phyloP scores from a whole-genome alignment of 2,113 vertebrate species.

The Casuarius casuarius region DNA sequence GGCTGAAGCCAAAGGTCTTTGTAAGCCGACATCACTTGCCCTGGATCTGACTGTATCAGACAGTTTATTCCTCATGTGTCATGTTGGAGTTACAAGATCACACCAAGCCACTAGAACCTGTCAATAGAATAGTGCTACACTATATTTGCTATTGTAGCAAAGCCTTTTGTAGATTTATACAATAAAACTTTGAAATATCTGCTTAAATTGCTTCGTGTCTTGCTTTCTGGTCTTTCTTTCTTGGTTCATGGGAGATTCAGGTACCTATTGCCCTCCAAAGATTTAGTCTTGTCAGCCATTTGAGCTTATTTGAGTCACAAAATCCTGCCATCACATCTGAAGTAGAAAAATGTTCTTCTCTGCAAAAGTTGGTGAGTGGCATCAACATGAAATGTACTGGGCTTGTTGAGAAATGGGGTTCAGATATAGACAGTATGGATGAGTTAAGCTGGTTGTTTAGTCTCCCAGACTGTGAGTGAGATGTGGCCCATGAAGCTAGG shows the following conservation, averaged over 20 bases:
- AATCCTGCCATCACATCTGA: not conserved
- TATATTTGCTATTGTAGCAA: conserved; percentile 61
- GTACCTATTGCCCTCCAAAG: not conserved
- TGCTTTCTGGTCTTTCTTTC: not conserved
- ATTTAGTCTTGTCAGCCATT: not conserved
- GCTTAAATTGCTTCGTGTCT: not conserved
- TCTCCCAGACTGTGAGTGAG: not conserved
- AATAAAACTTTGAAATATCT: conserved; percentile 68
- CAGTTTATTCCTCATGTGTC: conserved; percentile 53
- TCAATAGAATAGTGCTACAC: not conserved
- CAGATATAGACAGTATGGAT: not conserved
- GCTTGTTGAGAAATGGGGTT: not conserved
- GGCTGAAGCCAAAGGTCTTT: conserved; percentile 57
- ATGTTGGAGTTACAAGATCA: conserved; percentile 58
- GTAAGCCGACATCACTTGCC: conserved; percentile 19
- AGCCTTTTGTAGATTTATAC: conserved; percentile 74
- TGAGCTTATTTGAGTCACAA: not conserved
- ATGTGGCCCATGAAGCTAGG: not conserved
- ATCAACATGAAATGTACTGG: not conserved
- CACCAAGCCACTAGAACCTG: conserved; percentile 48
- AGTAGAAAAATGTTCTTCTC: not conserved
- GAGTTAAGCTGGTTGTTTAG: not conserved
- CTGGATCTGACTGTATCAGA: conserved; percentile 10
- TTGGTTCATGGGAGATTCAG: not conserved
- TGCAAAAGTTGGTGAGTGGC: not conserved